phyloP scores from a whole-genome alignment of 2,888 invertebrate species.

The Pyrocoelia pectoralis region DNA sequence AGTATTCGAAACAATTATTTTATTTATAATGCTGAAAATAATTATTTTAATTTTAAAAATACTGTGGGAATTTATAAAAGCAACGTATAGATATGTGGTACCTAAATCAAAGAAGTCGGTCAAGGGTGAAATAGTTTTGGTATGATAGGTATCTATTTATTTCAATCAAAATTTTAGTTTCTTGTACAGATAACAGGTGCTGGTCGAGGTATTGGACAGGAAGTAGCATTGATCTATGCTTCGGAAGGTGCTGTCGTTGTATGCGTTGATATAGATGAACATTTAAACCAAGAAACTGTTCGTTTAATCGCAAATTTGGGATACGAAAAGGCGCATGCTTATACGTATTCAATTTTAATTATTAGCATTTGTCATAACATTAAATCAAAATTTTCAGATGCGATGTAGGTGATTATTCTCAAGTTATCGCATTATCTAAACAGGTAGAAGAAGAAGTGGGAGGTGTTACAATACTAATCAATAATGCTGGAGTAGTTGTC shows the following conservation, averaged over 20 bases:
- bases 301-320: neutral
- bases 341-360: neutral
- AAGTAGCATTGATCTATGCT: neutral
- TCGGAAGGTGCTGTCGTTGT: neutral
- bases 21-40: too few species aligned
- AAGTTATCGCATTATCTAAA: slow-evolving; percentile 70
- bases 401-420: slow-evolving; percentile 76
- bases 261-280: neutral
- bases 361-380: too few species aligned
- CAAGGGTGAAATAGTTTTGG: too few species aligned
- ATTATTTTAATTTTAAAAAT: too few species aligned
- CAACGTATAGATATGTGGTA: too few species aligned
- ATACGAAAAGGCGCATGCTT: neutral
- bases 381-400: slow-evolving; percentile 72
- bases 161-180: too few species aligned
- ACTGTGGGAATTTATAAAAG: too few species aligned
- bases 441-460: slow-evolving; percentile 75
- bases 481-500: slow-evolving; percentile 90
- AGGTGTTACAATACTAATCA: slow-evolving; percentile 78
- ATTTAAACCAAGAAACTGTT: neutral
- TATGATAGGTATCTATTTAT: too few species aligned
- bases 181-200: too few species aligned
- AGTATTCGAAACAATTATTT: too few species aligned
- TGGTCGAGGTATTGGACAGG: neutral
- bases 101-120: too few species aligned